Evolutionary conservation across 2,888 invertebrate genomes (phyloP).

Genomic region (Sarcophaga rosellei): DNA sequence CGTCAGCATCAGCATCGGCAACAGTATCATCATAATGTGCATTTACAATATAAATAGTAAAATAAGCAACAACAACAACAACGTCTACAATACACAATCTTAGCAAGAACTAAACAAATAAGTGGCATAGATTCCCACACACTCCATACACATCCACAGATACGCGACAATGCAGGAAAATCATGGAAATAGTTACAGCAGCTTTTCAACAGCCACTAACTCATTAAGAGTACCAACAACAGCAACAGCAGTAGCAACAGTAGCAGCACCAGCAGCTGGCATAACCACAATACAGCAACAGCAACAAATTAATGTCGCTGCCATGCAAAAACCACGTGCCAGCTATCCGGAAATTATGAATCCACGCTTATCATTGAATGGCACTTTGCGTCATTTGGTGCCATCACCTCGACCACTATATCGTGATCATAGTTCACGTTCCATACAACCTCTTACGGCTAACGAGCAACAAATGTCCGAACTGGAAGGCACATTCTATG

Average conservation of each 20-base stretch:
- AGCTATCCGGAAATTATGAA: conserved; percentile 79
- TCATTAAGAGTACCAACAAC: conserved; percentile 50
- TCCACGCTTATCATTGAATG: conserved; percentile 80
- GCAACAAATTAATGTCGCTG: conserved; percentile 58
- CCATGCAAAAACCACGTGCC: conserved; percentile 74
- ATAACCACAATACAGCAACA: conserved; percentile 33
- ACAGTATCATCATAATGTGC: background rate
- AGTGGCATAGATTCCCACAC: background rate
- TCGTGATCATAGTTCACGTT: conserved; percentile 79
- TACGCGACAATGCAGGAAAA: conserved; percentile 40
- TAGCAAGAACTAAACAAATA: conserved; percentile 1
- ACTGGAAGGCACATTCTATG: conserved; percentile 76
- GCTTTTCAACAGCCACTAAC: conserved; percentile 42
- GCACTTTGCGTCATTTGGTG: conserved; percentile 79
- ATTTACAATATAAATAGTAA: background rate
- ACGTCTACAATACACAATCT: conserved; percentile 39
- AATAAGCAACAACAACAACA: conserved; percentile 49
- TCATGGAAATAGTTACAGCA: conserved; percentile 25
- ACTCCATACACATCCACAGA: background rate
- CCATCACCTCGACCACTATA: conserved; percentile 79
- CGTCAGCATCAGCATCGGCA: background rate
- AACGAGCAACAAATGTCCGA: conserved; percentile 79
- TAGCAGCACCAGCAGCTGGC: conserved; percentile 9
- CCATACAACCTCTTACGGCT: conserved; percentile 78
- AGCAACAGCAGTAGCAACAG: conserved; percentile 13